Evolutionary conservation across 2,797 vertebrate genomes (phyloP), one percentile per base, ranked within the genome.

Genomic region (Chaenodraco wilsoni): DNA sequence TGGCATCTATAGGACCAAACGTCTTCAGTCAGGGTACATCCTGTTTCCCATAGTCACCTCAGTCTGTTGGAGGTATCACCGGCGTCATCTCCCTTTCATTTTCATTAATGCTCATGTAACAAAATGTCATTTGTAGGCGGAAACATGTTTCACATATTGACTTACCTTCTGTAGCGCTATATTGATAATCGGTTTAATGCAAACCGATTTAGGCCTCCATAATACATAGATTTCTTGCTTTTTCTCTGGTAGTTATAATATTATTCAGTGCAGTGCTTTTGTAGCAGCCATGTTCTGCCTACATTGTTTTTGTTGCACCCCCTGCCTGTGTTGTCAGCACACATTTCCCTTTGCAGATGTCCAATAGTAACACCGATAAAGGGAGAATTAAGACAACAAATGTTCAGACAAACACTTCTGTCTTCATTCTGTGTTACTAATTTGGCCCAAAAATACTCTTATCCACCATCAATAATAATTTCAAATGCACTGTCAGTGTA

Each of bases 241-340:
- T 27, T 37, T 7, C 33, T 37, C 33, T 7, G 33, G 33, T 37
- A 37, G 5, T 37, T 37, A 8, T 37, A 37, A 37, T 37, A 37
- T 37, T 43, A 46, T 73, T 64, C 56, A 41, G 55, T 37, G 8
- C 21, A 52, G 60, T 46, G 49, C 12, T 54, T 5, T 23, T 7
- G 33, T 19, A 56, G 79, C 74, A 77, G 79, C 81, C 84, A 85
- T 88, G 85, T 89, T 88, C 83, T 85, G 31, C 76, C 60, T 52
- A 9, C 59, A 49, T 64, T 69, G 76, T 54, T 69, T 71, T 56
- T 69, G 58, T 66, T 72, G 52, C 68, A 77, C 57, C 49, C 19
- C 51, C 67, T 55, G 69, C 64, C 62, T 72, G 52, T 61, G 55
- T 76, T 58, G 64, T 63, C 60, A 49, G 17, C 56, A 44, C 67